Evolutionary conservation across 2,888 invertebrate species (phyloP), one percentile per base, ranked within the genome.

Genomic region (Pollenia griseotomentosa): DNA sequence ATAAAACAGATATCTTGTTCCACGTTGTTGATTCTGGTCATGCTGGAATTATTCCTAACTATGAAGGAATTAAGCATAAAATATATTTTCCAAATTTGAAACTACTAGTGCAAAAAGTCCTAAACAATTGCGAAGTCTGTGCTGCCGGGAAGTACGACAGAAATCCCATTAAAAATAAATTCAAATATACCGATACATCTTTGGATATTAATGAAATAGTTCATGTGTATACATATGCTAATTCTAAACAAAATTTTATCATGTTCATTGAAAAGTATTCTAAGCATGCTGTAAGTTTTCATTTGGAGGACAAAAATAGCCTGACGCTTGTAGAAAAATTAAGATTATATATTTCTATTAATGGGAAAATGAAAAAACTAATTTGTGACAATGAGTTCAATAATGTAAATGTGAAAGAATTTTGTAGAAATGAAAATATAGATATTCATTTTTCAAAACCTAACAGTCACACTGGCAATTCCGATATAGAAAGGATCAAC

Each of bases 211-310:
- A 65, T 19, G 46, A 65, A 65, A 65, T 65, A 6, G 65, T 65
- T 8, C 19, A 65, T 9, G 46, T 65, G 11, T 46, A 63, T 12
- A 63, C n/a, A 63, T 44, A 63, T 44, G n/a, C 46, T 7, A 65
- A 65, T 19, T 19, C 16, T 6, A 66, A 68, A 14, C 51, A 68
- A 51, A 5, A 51, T 7, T 55, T 70, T 16, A 70, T 70, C 2
- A 70, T 53, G 10, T 70, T 70, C 16, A 10, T 53, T 0, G 68
- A 55, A 6, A 70, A 70, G 57, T 70, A 42, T 42, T 42, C 70
- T n/a, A n/a, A n/a, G 55, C 70, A 70, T 55, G 55, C 70, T 55
- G 55, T 70, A 40, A 42, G 55, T 42, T 70, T 70, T n/a, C 51
- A 33, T n/a, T 23, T 70, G 57, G 40, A 33, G 48, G 48, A 70